phyloP scores from a whole-genome alignment of 2,888 invertebrate genomes.

The Odontothrips loti region DNA sequence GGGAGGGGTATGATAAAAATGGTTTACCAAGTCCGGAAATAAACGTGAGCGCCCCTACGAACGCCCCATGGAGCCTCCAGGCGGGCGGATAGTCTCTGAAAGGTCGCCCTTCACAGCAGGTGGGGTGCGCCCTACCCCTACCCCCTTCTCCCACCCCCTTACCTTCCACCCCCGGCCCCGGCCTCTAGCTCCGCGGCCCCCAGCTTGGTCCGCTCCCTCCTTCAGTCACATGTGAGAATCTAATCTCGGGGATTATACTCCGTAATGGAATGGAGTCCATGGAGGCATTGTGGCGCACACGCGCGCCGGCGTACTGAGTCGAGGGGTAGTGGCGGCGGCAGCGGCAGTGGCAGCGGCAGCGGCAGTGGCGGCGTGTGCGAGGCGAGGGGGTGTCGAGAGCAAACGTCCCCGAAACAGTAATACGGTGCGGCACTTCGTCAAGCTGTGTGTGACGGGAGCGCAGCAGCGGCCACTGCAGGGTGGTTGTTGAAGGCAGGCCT shows the following conservation, averaged over 20 bases:
- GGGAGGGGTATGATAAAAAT: too few species aligned
- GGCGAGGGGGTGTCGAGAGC: not conserved
- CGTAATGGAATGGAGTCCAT: not conserved
- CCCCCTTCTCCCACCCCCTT: not conserved
- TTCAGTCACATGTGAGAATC: constrained; percentile 1
- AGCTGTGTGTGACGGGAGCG: too few species aligned
- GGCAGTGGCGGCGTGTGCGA: too few species aligned
- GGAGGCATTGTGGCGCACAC: not conserved
- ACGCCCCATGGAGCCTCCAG: not conserved
- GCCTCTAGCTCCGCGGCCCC: not conserved
- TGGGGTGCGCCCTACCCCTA: not conserved
- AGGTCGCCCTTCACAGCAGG: not conserved
- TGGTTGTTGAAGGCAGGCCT: too few species aligned
- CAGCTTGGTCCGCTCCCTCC: not conserved
- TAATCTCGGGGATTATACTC: constrained; percentile 16
- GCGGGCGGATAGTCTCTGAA: too few species aligned
- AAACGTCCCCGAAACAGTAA: too few species aligned
- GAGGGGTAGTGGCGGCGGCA: not conserved
- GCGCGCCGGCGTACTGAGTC: not conserved
- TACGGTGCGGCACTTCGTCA: too few species aligned
- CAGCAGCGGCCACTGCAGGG: too few species aligned
- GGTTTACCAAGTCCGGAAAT: too few species aligned
- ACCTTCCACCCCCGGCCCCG: too few species aligned
- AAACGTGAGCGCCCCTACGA: not conserved
- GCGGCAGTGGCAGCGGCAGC: not conserved